Evolutionary conservation across 2,888 invertebrate genomes (phyloP), one percentile per base, ranked within the genome.

Genomic region (Euphydryas editha): DNA sequence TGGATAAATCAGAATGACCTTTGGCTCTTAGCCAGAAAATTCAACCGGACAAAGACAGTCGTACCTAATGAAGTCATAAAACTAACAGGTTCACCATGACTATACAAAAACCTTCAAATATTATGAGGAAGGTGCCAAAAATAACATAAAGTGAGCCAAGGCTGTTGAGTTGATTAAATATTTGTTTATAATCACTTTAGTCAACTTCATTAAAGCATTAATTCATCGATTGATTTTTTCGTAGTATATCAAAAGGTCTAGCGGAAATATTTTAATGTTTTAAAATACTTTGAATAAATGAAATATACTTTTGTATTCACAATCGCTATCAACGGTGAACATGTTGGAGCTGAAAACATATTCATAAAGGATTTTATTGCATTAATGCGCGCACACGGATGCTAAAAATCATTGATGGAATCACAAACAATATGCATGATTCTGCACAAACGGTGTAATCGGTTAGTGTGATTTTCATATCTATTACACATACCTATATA

Each of bases 301-400:
- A 18, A 44, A 46, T 30, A 17, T 46, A 36, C 18, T 36, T 36
- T 44, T 44, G n/a, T 36, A 36, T 63, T 44, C 36, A 58, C 21
- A 21, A n/a, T 54, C 21, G 42, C 30, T 63, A n/a, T 63, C 49
- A 17, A 42, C 57, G 24, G 17, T 20, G 49, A 49, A 24, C 49
- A 63, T 63, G 65, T 60, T 82, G 80, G 78, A 78, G 73, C 71
- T 76, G 75, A 77, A 78, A 82, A 78, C 81, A 80, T 71, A 73
- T 74, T 73, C 72, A 70, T 79, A 78, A 77, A 80, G 78, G 81
- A 74, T 82, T 85, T 83, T 80, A 82, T 81, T 74, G 81, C 85
- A 87, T 87, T 84, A 86, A 90, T 90, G 88, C 90, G 77, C 79
- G 79, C 88, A 87, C 85, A 88, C 85, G 87, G 78, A 72, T 79